A percentile compares a stretch with the other conserved stretches of the same genome.
Evolutionary conservation across 2,113 vertebrate genomes (phyloP).

Genomic region (Gallinago undulata): DNA sequence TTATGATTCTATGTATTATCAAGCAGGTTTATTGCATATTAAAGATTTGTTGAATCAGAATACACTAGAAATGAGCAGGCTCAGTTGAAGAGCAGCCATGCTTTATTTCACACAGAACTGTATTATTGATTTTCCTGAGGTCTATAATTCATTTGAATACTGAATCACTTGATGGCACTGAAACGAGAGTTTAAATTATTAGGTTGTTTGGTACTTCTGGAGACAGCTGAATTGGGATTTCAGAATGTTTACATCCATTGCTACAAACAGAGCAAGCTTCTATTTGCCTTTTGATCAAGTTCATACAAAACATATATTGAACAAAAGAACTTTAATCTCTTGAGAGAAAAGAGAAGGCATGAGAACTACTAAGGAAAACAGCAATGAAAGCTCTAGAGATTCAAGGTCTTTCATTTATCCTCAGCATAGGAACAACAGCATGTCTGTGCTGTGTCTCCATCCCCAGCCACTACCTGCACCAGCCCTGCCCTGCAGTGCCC

Average conservation of each 20-base stretch:
- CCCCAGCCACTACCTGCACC: neutral
- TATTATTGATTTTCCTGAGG: neutral
- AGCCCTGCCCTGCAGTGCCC: neutral
- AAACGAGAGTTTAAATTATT: neutral
- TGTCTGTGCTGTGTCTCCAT: fast-evolving
- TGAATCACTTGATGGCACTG: neutral
- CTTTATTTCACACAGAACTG: neutral
- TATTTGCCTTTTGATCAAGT: neutral
- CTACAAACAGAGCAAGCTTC: neutral
- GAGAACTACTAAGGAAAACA: neutral
- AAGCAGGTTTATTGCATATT: neutral
- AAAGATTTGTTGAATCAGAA: neutral
- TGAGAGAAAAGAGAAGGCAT: neutral
- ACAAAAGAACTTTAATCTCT: neutral
- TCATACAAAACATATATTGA: neutral
- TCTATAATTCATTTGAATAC: neutral
- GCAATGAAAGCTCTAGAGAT: neutral
- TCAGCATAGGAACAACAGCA: neutral
- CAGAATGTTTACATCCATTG: neutral
- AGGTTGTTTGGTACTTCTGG: neutral
- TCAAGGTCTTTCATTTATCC: neutral
- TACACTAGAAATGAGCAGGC: neutral
- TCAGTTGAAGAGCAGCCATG: neutral
- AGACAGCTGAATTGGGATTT: neutral
- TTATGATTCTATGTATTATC: neutral